These are phyloP conservation scores for Cydia amplana DNA, from an alignment of 1,140 invertebrate genomes.

Conservation along the genomic window DNA sequence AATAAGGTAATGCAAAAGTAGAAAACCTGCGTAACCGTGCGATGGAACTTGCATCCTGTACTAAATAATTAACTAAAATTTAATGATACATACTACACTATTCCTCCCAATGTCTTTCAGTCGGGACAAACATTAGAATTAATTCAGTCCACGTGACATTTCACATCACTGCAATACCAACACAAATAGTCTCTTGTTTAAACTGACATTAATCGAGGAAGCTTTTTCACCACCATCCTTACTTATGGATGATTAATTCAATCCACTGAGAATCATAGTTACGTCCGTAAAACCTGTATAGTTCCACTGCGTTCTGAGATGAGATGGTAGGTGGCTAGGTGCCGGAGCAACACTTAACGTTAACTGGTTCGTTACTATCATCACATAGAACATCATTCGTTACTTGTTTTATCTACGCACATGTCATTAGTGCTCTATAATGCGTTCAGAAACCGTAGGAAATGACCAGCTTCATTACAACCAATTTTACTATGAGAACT, in stretches of 20 bases:
- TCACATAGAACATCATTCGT: no score
- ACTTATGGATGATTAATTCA: background rate
- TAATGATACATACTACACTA: slow-evolving; percentile 15
- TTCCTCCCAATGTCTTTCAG: slow-evolving; percentile 8
- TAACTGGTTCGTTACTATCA: no score
- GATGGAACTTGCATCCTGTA: slow-evolving; percentile 19
- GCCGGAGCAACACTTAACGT: no score
- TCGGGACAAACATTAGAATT: slow-evolving; percentile 14
- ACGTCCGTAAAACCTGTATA: background rate
- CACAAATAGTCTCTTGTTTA: background rate
- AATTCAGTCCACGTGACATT: slow-evolving; percentile 9
- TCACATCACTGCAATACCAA: slow-evolving; percentile 5
- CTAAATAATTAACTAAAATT: slow-evolving; percentile 22
- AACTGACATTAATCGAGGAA: background rate
- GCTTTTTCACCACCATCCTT: background rate
- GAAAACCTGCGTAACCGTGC: slow-evolving; percentile 30
- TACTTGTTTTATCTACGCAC: no score
- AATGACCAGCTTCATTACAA: no score
- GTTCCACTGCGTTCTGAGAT: no score
- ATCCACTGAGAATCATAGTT: background rate
- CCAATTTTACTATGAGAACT: no score
- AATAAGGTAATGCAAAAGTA: slow-evolving; percentile 33
- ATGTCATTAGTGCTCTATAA: no score
- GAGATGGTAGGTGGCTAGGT: no score
- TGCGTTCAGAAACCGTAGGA: no score